Evolutionary conservation across 35 echinoderm and acorn worm genomes (phyloP), one percentile per base, ranked within the genome.

Genomic region (Amphiura filiformis): DNA sequence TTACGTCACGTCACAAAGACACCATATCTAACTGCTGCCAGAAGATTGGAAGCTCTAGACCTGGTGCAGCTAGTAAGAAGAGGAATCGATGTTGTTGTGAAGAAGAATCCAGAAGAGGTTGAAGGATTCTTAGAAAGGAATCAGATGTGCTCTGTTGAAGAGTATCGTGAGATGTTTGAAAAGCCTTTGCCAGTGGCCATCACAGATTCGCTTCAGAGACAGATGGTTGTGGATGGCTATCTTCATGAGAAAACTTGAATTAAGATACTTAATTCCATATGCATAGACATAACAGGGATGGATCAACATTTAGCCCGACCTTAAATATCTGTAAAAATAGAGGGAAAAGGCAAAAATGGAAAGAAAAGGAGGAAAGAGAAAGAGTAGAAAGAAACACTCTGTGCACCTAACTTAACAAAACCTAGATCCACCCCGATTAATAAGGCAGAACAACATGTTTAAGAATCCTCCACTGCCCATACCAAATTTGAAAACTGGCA

Each of bases 211-310:
- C 26, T 70, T 2, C 9, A 30, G 61, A 70, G 61, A 30, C 61
- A 70, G 61, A 70, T 70, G 61, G 28, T 70, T 70, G 61, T 70
- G 15, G 61, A 70, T 70, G 61, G 61, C 26, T 70, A 70, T 70
- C 61, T 70, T 18, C 1, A n/a, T 26, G 61, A 70, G 44, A 52
- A 7, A 11, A 7, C 7, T 52, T 52, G 44, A 52, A n/a, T 52
- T 52, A 52, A 52, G 44, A 52, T 52, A 11, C n/a, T n/a, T n/a
- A n/a, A n/a, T n/a, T n/a, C n/a, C n/a, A n/a, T n/a, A n/a, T n/a
- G n/a, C n/a, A n/a, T n/a, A n/a, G n/a, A n/a, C n/a, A n/a, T n/a
- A n/a, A n/a, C n/a, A n/a, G n/a, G n/a, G n/a, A n/a, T n/a, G n/a
- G n/a, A n/a, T n/a, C n/a, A n/a, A n/a, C n/a, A n/a, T n/a, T n/a